Evolutionary conservation across 2,797 vertebrate species (phyloP).

Genomic region (Sardinella longiceps): DNA sequence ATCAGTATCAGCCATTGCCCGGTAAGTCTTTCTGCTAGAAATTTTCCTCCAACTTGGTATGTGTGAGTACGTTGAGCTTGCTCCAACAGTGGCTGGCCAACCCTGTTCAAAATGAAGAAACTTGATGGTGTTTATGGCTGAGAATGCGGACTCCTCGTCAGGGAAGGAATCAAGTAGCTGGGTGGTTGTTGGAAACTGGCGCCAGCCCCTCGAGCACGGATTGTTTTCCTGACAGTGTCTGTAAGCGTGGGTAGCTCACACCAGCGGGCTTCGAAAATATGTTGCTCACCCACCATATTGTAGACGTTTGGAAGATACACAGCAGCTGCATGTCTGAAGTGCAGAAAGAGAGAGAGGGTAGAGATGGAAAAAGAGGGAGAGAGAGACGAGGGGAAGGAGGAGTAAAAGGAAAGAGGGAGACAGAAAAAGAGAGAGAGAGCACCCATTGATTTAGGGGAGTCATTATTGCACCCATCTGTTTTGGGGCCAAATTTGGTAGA

Average conservation of each 20-base stretch:
- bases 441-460: neutral
- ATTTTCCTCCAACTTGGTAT: neutral
- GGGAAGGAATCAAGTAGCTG: slow-evolving; percentile 18
- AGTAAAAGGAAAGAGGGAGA: neutral
- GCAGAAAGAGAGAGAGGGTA: slow-evolving; percentile 21
- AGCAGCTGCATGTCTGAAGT: slow-evolving; percentile 65
- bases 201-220: neutral
- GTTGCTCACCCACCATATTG: slow-evolving; percentile 67
- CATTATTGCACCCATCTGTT: neutral
- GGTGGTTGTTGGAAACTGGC: slow-evolving; percentile 25
- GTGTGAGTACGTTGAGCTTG: neutral
- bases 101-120: neutral
- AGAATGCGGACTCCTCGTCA: neutral
- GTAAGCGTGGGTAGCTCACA: neutral
- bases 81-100: neutral
- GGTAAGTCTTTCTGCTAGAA: too few relatives aligned
- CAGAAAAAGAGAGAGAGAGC: neutral
- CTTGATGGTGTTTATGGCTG: slow-evolving; percentile 16
- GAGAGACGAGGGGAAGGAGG: neutral
- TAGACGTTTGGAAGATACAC: slow-evolving; percentile 59
- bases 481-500: neutral
- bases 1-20: too few relatives aligned
- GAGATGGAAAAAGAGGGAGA: neutral
- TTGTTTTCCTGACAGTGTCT: neutral
- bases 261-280: slow-evolving; percentile 65